A percentile compares a stretch with the other conserved stretches of the same genome.
phyloP scores from a whole-genome alignment of 2,888 invertebrate species.

The Trachelus troglodyta region DNA sequence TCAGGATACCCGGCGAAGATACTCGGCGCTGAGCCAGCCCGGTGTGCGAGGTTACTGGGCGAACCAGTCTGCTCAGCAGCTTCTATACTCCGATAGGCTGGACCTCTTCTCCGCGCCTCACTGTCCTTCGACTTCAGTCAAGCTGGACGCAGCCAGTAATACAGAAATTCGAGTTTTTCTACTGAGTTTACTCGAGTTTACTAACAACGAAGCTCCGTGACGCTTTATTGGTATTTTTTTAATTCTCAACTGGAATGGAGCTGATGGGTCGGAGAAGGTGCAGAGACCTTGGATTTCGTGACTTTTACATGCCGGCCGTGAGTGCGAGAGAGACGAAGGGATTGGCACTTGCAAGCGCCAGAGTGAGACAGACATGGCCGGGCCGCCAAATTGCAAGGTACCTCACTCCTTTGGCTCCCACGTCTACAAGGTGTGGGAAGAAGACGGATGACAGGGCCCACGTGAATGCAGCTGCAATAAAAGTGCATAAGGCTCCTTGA shows the following conservation, averaged over 20 bases:
- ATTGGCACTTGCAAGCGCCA: not conserved
- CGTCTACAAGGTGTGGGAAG: too few relatives aligned
- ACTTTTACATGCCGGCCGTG: not conserved
- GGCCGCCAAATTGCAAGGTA: not conserved
- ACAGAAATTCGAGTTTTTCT: not conserved
- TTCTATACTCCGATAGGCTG: not conserved
- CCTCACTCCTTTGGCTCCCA: not conserved
- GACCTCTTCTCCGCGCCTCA: not conserved
- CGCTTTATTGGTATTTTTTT: not conserved
- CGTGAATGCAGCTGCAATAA: not conserved
- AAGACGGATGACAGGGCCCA: not conserved
- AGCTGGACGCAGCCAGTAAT: not conserved
- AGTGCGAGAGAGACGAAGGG: not conserved
- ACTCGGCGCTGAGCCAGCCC: conserved; percentile 32
- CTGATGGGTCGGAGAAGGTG: not conserved
- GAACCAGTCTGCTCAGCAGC: conserved; percentile 48
- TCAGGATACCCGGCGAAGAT: conserved; percentile 8
- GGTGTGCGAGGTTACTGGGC: conserved; percentile 54
- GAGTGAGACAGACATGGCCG: not conserved
- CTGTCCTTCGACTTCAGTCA: not conserved
- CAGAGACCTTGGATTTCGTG: not conserved
- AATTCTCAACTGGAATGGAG: not conserved
- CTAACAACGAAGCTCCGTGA: not conserved
- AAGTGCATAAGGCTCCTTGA: not conserved
- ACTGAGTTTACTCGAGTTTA: not conserved